A percentile compares a stretch with the other conserved stretches of the same genome.
These are phyloP conservation scores for Trachelipus rathkii DNA, from an alignment of 1,140 invertebrate genomes.

Conservation along the genomic window DNA sequence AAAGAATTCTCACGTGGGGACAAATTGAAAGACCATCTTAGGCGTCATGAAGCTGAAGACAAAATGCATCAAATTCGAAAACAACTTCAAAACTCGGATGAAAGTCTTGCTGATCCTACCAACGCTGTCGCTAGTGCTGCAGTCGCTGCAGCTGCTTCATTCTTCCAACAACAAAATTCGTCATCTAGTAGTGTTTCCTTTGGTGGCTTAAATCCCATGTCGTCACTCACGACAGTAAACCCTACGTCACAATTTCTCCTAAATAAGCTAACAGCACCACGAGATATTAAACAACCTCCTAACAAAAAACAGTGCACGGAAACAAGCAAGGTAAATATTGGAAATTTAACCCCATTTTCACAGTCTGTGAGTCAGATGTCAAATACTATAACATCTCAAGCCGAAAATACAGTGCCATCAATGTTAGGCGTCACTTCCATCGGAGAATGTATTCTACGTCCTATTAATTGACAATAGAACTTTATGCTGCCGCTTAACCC, in stretches of 20 bases:
- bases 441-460: constrained; percentile 44
- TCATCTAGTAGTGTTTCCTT: not conserved
- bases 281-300: constrained; percentile 27
- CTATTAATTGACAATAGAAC: constrained; percentile 35
- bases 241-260: not conserved
- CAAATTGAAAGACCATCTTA: constrained; percentile 43
- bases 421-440: constrained; percentile 44
- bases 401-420: constrained; percentile 36
- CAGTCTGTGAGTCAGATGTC: constrained; percentile 30
- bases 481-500: too few species aligned
- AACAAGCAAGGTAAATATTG: constrained; percentile 21
- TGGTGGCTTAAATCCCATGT: not conserved
- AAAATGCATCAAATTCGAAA: constrained; percentile 43
- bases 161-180: not conserved
- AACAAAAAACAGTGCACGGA: constrained; percentile 25
- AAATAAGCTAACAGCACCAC: constrained; percentile 29
- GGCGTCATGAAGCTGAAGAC: constrained; percentile 42
- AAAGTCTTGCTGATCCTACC: constrained; percentile 14
- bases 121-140: not conserved
- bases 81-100: constrained; percentile 39
- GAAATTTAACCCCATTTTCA: constrained; percentile 27
- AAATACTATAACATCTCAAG: constrained; percentile 25
- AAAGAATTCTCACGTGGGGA: constrained; percentile 44
- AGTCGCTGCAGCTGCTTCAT: not conserved
- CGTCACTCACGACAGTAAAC: constrained; percentile 7